These are phyloP conservation scores for Mechanitis mazaeus DNA, from an alignment of 2,888 invertebrate species.

Conservation along the genomic window DNA sequence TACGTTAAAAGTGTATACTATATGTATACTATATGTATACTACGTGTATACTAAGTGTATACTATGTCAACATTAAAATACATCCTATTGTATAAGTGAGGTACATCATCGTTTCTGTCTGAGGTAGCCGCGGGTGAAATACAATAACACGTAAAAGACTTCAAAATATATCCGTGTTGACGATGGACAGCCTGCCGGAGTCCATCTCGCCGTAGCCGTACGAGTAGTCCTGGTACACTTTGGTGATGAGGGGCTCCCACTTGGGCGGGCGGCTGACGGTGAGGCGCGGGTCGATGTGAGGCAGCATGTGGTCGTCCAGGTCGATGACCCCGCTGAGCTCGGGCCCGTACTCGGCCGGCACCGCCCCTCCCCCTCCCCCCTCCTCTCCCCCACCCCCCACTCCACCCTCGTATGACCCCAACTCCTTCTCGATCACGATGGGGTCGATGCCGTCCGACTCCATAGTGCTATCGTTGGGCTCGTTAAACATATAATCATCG, in stretches of 20 bases:
- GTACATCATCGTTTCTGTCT: constrained; percentile 61
- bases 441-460: constrained; percentile 42
- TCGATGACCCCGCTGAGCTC: constrained; percentile 35
- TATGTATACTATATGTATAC: too few relatives aligned
- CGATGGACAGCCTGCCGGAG: constrained; percentile 38
- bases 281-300: constrained; percentile 63
- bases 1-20: constrained; percentile 55
- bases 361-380: constrained; percentile 29
- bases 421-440: constrained; percentile 38
- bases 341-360: constrained; percentile 4
- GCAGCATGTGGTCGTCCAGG: constrained; percentile 53
- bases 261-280: constrained; percentile 36
- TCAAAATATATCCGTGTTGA: constrained; percentile 54
- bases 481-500: constrained; percentile 10
- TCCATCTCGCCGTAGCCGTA: constrained; percentile 39
- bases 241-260: constrained; percentile 54
- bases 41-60: constrained; percentile 38
- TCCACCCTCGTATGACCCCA: constrained; percentile 35
- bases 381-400: constrained; percentile 20
- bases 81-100: constrained; percentile 68
- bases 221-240: constrained; percentile 38
- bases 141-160: constrained; percentile 31
- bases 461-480: constrained; percentile 38
- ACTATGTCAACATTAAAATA: constrained; percentile 63
- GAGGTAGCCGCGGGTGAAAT: constrained; percentile 57